Percentiles rank a stretch among this genome's conserved stretches.
These are phyloP conservation scores for Diprion similis DNA, from an alignment of 1,140 invertebrate species.

Conservation along the genomic window DNA sequence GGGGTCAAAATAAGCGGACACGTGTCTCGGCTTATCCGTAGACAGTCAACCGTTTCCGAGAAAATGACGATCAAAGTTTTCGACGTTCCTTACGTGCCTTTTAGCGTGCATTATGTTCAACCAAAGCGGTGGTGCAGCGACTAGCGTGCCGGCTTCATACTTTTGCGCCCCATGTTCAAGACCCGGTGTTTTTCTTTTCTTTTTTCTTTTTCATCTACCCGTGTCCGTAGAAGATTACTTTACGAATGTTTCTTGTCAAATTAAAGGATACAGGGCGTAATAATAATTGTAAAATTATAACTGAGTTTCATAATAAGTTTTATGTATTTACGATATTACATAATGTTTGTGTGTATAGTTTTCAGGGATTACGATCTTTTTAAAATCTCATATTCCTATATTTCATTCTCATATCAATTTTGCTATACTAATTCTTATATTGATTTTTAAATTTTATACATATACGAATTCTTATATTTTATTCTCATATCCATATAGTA, in stretches of 20 bases:
- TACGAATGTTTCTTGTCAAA: conserved; percentile 1
- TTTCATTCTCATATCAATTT: no score
- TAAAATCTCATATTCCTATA: no score
- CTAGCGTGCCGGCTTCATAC: not conserved
- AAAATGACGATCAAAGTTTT: not conserved
- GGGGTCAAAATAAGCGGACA: not conserved
- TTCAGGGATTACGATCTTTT: no score
- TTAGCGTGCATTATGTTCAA: not conserved
- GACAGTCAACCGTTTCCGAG: not conserved
- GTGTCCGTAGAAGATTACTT: conserved; percentile 5
- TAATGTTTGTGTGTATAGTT: no score
- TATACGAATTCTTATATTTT: not conserved
- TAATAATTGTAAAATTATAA: no score
- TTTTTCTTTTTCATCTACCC: not conserved
- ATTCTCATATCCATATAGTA: no score
- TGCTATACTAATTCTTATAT: not conserved
- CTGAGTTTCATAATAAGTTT: no score
- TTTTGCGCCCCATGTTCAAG: not conserved
- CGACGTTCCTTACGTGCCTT: not conserved
- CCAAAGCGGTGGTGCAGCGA: not conserved
- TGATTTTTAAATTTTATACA: not conserved
- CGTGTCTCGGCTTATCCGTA: not conserved
- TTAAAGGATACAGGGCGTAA: no score
- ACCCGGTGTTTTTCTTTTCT: not conserved
- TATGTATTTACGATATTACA: no score